Evolutionary conservation across 2,797 vertebrate species (phyloP).

Genomic region (Neosilurus mollespiculum): DNA sequence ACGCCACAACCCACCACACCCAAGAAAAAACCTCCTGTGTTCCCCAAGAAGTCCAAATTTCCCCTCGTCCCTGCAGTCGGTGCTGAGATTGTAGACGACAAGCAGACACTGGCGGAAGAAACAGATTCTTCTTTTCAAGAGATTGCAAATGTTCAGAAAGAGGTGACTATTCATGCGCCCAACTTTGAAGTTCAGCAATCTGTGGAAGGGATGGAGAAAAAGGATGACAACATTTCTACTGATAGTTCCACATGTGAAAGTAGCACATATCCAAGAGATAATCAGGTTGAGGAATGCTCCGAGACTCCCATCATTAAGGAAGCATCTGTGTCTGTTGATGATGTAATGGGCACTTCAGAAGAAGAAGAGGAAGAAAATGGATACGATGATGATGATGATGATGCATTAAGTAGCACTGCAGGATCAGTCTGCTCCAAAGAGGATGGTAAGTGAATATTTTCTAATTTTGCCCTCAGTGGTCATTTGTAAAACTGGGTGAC

Average conservation of each 20-base stretch:
- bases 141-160: conserved; percentile 58
- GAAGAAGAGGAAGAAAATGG: conserved; percentile 56
- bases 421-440: conserved; percentile 73
- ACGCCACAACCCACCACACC: conserved; percentile 63
- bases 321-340: conserved; percentile 53
- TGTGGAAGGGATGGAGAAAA: conserved; percentile 59
- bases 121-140: conserved; percentile 50
- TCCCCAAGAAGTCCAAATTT: conserved; percentile 92
- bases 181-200: conserved; percentile 65
- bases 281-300: conserved; percentile 35
- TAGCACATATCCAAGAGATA: conserved; percentile 33
- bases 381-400: conserved; percentile 59
- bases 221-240: conserved; percentile 64
- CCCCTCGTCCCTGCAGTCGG: conserved; percentile 70
- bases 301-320: conserved; percentile 62
- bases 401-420: conserved; percentile 68
- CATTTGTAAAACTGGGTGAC: conserved; percentile 50
- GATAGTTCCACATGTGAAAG: conserved; percentile 62
- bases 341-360: conserved; percentile 59
- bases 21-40: conserved; percentile 85
- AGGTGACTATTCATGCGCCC: conserved; percentile 52
- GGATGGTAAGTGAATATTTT: conserved; percentile 78
- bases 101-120: conserved; percentile 62
- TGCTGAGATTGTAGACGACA: conserved; percentile 68
- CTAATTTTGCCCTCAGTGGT: conserved; percentile 44